A percentile compares a stretch with the other conserved stretches of the same genome.
These are phyloP conservation scores for Nectonema munidae DNA, from an alignment of 2,888 invertebrate genomes.

Conservation along the genomic window DNA sequence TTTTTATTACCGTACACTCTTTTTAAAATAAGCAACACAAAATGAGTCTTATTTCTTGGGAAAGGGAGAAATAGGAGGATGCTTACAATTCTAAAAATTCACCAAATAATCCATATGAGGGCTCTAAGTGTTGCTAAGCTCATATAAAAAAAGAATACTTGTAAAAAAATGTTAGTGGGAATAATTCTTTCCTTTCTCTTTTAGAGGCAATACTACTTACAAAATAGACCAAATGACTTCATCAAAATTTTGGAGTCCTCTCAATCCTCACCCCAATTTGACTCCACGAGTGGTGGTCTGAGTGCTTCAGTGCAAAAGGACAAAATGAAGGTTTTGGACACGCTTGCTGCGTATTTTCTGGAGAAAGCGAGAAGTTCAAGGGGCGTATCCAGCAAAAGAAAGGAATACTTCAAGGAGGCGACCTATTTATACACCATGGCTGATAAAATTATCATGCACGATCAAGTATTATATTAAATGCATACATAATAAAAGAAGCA, in stretches of 20 bases:
- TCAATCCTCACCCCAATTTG: constrained; percentile 44
- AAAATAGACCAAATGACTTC: constrained; percentile 60
- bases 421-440: constrained; percentile 86
- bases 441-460: constrained; percentile 98
- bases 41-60: too few relatives aligned
- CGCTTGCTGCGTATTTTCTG: constrained; percentile 58
- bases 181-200: constrained; percentile 19
- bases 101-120: too few relatives aligned
- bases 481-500: neutral
- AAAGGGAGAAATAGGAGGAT: too few relatives aligned
- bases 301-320: constrained; percentile 72
- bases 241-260: constrained; percentile 67
- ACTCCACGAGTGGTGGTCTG: too few relatives aligned
- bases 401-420: constrained; percentile 71
- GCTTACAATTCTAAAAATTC: too few relatives aligned
- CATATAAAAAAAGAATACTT: too few relatives aligned
- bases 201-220: constrained; percentile 78
- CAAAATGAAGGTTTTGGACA: constrained; percentile 83
- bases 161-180: too few relatives aligned
- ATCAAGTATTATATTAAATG: constrained; percentile 35
- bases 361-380: neutral
- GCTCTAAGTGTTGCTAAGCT: too few relatives aligned
- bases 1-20: too few relatives aligned
- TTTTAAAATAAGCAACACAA: too few relatives aligned
- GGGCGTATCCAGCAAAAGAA: constrained; percentile 41